Conservation (phyloP, 2,888 invertebrate species). For the Ochlodes sylvanus region DNA sequence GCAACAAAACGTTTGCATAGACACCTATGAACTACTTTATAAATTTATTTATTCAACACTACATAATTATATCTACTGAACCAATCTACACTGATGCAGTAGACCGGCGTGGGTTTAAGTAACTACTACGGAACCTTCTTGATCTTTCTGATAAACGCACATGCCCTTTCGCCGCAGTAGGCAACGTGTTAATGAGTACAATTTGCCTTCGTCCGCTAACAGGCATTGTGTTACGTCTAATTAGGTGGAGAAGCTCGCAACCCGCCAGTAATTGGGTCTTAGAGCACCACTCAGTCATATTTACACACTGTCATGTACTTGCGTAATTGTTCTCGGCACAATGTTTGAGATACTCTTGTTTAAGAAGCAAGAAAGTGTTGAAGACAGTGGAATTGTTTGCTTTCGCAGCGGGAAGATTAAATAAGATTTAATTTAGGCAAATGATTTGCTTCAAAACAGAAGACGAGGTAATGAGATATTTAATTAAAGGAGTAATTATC, state of each 20-base stretch:
- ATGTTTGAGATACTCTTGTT: slow-evolving; percentile 21
- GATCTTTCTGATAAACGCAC: not conserved
- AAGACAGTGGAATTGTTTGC: not conserved
- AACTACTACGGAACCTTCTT: slow-evolving; percentile 1
- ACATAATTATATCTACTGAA: no score
- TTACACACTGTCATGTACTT: slow-evolving; percentile 24
- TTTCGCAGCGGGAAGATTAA: not conserved
- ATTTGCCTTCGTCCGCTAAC: slow-evolving; percentile 43
- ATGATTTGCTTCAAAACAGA: not conserved
- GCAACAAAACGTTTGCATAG: no score
- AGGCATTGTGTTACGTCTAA: slow-evolving; percentile 43
- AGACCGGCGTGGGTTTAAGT: no score
- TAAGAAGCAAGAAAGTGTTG: not conserved
- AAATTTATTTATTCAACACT: no score
- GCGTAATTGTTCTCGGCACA: slow-evolving; percentile 31
- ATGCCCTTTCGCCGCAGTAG: not conserved
- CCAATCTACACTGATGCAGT: no score
- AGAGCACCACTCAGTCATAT: slow-evolving; percentile 27
- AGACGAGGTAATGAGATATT: not conserved
- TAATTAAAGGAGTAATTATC: no score
- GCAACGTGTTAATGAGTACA: slow-evolving; percentile 42
- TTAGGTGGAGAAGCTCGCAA: slow-evolving; percentile 40
- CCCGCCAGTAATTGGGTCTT: slow-evolving; percentile 31
- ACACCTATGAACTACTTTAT: no score
- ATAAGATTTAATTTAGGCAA: not conserved